phyloP scores from a whole-genome alignment of 1,140 invertebrate genomes.

The Microplitis mediator region DNA sequence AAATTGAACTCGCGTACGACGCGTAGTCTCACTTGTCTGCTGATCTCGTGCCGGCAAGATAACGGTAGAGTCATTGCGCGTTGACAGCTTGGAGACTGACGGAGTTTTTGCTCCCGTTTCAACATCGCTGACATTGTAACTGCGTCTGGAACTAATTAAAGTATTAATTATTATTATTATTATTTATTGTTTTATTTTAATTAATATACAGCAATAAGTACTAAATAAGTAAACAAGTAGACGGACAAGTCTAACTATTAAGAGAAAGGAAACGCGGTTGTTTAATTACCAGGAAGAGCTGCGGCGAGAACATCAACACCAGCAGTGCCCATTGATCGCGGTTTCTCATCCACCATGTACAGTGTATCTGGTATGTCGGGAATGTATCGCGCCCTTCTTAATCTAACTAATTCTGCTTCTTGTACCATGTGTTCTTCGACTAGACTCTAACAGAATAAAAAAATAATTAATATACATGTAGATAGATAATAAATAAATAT shows the following conservation, averaged over 20 bases:
- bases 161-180: not conserved
- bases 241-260: not conserved
- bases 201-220: not conserved
- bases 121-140: slow-evolving; percentile 81
- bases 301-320: slow-evolving; percentile 68
- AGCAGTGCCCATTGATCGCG: slow-evolving; percentile 66
- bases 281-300: slow-evolving; percentile 63
- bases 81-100: slow-evolving; percentile 78
- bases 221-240: not conserved
- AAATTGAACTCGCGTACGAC: slow-evolving; percentile 93
- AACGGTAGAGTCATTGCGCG: slow-evolving; percentile 77
- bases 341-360: slow-evolving; percentile 86
- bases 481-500: not conserved
- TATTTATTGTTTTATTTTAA: not conserved
- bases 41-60: slow-evolving; percentile 78
- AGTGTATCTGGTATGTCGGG: slow-evolving; percentile 89
- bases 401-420: slow-evolving; percentile 77
- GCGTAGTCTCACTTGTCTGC: slow-evolving; percentile 79
- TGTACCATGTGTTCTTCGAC: slow-evolving; percentile 84
- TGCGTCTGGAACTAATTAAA: slow-evolving; percentile 71
- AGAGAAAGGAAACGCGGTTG: not conserved
- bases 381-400: slow-evolving; percentile 72
- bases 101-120: slow-evolving; percentile 83
- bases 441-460: slow-evolving; percentile 63
- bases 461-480: not conserved